Percentiles rank a stretch among this genome's conserved stretches.
phyloP scores from a whole-genome alignment of 2,888 invertebrate species.

The Dinocampus coccinellae region DNA sequence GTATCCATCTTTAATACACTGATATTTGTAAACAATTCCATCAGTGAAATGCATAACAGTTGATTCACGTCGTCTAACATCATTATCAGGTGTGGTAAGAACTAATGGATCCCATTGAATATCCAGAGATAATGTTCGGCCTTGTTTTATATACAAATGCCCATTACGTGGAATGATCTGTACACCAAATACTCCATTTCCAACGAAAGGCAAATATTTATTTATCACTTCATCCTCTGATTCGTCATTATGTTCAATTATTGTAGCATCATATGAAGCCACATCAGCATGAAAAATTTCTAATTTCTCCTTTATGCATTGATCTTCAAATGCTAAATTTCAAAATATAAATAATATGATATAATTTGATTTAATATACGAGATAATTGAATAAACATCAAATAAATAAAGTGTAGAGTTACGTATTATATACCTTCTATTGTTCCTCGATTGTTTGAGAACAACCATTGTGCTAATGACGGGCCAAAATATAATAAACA shows the following conservation, averaged over 20 bases:
- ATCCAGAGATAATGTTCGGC: conserved; percentile 77
- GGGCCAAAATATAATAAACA: conserved; percentile 78
- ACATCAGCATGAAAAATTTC: conserved; percentile 75
- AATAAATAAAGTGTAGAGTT: background rate
- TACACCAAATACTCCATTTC: conserved; percentile 81
- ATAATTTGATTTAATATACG: background rate
- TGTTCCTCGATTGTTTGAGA: conserved; percentile 70
- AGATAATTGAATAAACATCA: background rate
- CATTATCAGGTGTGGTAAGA: conserved; percentile 71
- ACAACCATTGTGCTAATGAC: conserved; percentile 75
- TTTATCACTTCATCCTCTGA: conserved; percentile 72
- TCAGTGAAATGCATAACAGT: conserved; percentile 78
- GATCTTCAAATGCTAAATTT: conserved; percentile 71
- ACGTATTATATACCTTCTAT: conserved; percentile 60
- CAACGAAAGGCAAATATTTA: conserved; percentile 80
- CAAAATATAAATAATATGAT: background rate
- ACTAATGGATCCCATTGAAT: conserved; percentile 79
- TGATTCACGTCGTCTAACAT: conserved; percentile 76
- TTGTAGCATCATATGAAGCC: conserved; percentile 77
- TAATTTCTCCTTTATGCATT: conserved; percentile 78
- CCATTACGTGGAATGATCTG: conserved; percentile 74
- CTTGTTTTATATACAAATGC: conserved; percentile 77
- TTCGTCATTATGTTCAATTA: conserved; percentile 60
- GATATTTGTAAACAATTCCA: conserved; percentile 77
- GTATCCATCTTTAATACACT: conserved; percentile 77